A percentile compares a stretch with the other conserved stretches of the same genome.
Evolutionary conservation across 1,140 invertebrate species (phyloP).

Genomic region (Elymnias hypermnestra): DNA sequence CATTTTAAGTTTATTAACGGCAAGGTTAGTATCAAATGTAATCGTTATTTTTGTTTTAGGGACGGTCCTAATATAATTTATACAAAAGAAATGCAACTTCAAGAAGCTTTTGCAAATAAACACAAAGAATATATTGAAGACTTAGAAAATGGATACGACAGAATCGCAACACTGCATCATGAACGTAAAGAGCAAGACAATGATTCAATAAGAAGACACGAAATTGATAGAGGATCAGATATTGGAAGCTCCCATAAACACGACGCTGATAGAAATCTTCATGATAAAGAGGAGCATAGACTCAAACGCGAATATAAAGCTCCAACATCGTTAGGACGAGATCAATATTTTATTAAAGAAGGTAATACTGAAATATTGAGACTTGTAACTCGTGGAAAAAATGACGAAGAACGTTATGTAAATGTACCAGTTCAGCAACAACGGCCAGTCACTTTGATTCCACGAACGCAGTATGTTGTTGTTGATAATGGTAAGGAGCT

Average conservation of each 20-base stretch:
- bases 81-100: conserved; percentile 76
- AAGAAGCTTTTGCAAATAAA: conserved; percentile 72
- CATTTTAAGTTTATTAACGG: too few species aligned
- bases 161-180: conserved; percentile 70
- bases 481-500: conserved; percentile 87
- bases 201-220: conserved; percentile 84
- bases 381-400: conserved; percentile 84
- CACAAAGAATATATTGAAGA: conserved; percentile 79
- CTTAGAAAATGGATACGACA: conserved; percentile 75
- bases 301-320: conserved; percentile 42
- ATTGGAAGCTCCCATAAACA: conserved; percentile 68
- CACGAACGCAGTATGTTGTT: conserved; percentile 79
- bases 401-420: conserved; percentile 79
- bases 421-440: conserved; percentile 75
- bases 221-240: conserved; percentile 86
- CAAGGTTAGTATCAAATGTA: too few species aligned
- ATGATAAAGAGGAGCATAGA: conserved; percentile 54
- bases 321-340: conserved; percentile 72
- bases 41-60: conserved; percentile 53
- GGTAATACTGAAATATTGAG: conserved; percentile 89
- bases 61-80: conserved; percentile 76
- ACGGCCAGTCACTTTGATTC: conserved; percentile 73
- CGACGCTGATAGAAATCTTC: conserved; percentile 48
- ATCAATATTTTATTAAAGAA: conserved; percentile 87
- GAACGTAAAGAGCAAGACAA: conserved; percentile 76